These are phyloP conservation scores for Falco punctatus DNA, from an alignment of 2,113 vertebrate species.

Conservation along the genomic window DNA sequence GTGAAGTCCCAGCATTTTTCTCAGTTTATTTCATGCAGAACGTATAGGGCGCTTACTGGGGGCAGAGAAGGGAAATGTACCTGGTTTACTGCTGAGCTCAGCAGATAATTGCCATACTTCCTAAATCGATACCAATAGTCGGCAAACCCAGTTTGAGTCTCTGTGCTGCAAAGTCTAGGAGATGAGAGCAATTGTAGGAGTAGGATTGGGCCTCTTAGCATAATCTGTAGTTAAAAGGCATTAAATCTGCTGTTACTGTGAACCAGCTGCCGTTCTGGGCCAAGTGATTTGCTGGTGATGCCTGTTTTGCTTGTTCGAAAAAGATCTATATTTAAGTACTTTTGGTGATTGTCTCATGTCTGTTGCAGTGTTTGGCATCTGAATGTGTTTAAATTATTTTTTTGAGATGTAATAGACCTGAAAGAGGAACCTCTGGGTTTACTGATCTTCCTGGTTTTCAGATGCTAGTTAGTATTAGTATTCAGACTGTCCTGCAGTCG, in stretches of 20 bases:
- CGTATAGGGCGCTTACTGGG: neutral
- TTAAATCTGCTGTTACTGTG: neutral
- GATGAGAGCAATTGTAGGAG: rapidly evolving
- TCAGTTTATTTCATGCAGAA: rapidly evolving
- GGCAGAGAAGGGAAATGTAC: too few species aligned
- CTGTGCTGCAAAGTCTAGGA: neutral
- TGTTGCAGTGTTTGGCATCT: neutral
- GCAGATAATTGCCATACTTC: rapidly evolving
- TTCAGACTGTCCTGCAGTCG: neutral
- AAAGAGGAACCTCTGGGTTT: neutral
- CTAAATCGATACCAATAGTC: neutral
- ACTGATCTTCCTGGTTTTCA: neutral
- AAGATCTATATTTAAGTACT: neutral
- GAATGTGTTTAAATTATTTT: neutral
- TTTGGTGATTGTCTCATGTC: neutral
- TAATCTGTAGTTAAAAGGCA: neutral
- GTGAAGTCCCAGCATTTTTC: neutral
- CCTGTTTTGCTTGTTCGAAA: neutral
- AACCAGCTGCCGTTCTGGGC: neutral
- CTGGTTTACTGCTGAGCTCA: neutral
- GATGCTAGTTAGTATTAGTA: too few species aligned
- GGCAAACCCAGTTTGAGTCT: neutral
- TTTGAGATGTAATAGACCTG: neutral
- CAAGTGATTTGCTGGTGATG: neutral
- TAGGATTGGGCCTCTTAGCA: neutral